Evolutionary conservation across 2,797 vertebrate species (phyloP).

Genomic region (Anomalospiza imberbis): DNA sequence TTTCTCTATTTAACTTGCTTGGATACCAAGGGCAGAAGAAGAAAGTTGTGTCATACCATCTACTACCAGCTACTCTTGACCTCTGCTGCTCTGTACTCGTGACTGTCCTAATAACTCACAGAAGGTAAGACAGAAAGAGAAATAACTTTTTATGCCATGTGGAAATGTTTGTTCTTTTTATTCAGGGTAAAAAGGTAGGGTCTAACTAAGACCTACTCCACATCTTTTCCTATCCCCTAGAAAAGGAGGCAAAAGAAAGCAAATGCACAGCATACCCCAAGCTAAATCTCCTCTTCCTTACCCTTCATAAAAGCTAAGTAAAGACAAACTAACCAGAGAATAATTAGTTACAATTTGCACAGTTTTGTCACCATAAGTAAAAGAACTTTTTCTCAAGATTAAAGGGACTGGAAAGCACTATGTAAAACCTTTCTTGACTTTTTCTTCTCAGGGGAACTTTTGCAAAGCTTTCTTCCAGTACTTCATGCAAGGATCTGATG

Average conservation of each 20-base stretch:
- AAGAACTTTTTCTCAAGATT: not conserved
- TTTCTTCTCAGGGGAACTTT: slow-evolving; percentile 30
- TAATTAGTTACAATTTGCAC: slow-evolving; percentile 34
- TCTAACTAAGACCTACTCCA: not conserved
- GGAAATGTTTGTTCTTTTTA: not conserved
- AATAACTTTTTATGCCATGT: not conserved
- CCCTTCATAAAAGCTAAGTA: not conserved
- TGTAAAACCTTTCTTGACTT: slow-evolving; percentile 19
- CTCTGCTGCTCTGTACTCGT: not conserved
- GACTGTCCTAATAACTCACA: not conserved
- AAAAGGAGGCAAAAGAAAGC: not conserved
- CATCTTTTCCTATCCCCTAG: not conserved
- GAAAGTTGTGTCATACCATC: not conserved
- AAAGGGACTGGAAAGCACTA: slow-evolving; percentile 1
- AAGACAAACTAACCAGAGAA: not conserved
- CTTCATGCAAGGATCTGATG: slow-evolving; percentile 30
- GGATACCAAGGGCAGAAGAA: not conserved
- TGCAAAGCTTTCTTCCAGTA: slow-evolving; percentile 7
- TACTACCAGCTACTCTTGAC: not conserved
- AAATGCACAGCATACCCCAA: not conserved
- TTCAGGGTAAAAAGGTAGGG: not conserved
- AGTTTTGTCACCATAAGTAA: slow-evolving; percentile 20
- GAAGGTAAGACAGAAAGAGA: not conserved
- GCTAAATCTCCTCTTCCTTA: not conserved
- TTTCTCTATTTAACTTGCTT: not conserved